Evolutionary conservation across 2,113 vertebrate species (phyloP).

Genomic region (Melospiza georgiana): DNA sequence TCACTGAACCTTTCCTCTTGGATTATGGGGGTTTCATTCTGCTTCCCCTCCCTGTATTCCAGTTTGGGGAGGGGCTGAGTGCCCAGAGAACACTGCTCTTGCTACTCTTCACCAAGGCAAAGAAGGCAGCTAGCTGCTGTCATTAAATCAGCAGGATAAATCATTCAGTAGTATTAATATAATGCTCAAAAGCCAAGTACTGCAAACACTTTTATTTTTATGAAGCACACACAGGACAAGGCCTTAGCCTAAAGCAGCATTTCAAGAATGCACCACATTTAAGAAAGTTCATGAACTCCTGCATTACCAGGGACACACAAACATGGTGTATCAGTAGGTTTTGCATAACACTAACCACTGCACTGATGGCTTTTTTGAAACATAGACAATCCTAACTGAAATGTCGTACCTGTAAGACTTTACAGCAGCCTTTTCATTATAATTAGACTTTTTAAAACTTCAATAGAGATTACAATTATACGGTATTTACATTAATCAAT

Average conservation of each 20-base stretch:
- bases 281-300: neutral
- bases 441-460: neutral
- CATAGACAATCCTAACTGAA: neutral
- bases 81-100: neutral
- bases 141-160: neutral
- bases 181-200: neutral
- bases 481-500: neutral
- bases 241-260: neutral
- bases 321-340: neutral
- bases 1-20: neutral
- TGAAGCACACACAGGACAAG: neutral
- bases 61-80: neutral
- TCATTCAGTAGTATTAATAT: neutral
- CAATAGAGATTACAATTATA: neutral
- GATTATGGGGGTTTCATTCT: neutral
- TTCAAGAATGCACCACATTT: neutral
- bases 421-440: neutral
- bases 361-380: neutral
- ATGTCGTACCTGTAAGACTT: neutral
- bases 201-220: neutral
- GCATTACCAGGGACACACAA: neutral
- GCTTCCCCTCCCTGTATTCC: neutral
- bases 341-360: neutral
- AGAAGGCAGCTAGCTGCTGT: neutral
- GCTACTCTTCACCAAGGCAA: neutral